A percentile compares a stretch with the other conserved stretches of the same genome.
Evolutionary conservation across 1,140 invertebrate genomes (phyloP).

Genomic region (Conus betulinus): DNA sequence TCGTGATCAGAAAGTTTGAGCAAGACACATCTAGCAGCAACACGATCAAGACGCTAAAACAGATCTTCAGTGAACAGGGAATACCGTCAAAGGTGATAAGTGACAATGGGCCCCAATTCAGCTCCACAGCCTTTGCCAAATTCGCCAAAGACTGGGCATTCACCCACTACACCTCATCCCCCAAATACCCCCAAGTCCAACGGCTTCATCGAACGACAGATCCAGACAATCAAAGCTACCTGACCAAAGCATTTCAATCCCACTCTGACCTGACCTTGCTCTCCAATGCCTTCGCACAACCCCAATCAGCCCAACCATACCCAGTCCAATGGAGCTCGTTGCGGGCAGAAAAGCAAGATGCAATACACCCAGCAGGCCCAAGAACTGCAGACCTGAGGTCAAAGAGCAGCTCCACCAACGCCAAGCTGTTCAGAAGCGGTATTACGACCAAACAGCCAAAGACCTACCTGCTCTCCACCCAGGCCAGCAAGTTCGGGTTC

Average conservation of each 20-base stretch:
- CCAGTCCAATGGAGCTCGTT: constrained; percentile 28
- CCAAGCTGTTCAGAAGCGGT: background rate
- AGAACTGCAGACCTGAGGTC: background rate
- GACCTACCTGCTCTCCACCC: background rate
- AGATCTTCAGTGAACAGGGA: constrained; percentile 29
- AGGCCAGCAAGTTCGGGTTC: background rate
- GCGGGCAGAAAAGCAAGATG: background rate
- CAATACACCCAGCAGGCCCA: background rate
- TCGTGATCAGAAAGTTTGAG: constrained; percentile 10
- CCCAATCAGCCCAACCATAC: background rate
- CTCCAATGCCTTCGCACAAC: constrained; percentile 38
- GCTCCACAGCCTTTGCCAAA: constrained; percentile 5
- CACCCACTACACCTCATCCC: constrained; percentile 40
- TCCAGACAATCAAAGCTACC: constrained; percentile 41
- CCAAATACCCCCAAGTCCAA: constrained; percentile 42
- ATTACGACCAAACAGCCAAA: background rate
- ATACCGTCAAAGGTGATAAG: constrained; percentile 18
- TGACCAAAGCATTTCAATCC: constrained; percentile 30
- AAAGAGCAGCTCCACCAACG: background rate
- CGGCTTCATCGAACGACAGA: constrained; percentile 46
- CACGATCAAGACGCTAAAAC: background rate
- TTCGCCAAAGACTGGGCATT: constrained; percentile 23
- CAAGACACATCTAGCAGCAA: background rate
- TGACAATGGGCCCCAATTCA: constrained; percentile 41
- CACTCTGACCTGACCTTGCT: constrained; percentile 36